phyloP scores from a whole-genome alignment of 2,797 vertebrate species.

The Tenualosa ilisha region DNA sequence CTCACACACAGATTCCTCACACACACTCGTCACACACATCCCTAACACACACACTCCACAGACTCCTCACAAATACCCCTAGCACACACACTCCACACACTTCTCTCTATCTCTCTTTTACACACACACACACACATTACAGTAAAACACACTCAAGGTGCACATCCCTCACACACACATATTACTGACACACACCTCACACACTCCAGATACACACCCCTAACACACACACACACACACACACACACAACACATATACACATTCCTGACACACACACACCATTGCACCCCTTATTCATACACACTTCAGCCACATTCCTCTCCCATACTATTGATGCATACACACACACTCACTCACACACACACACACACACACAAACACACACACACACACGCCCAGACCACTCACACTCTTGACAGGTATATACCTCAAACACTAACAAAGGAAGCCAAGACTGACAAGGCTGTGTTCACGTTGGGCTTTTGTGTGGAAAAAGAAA shows the following conservation, averaged over 20 bases:
- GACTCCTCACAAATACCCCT: too few species aligned
- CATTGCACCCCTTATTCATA: not conserved
- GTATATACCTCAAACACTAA: not conserved
- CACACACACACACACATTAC: too few species aligned
- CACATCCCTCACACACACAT: too few species aligned
- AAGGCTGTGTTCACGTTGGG: not conserved
- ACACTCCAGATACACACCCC: not conserved
- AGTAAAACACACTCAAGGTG: too few species aligned
- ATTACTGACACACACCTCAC: too few species aligned
- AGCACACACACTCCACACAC: too few species aligned
- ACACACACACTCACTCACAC: not conserved
- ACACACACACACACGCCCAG: not conserved
- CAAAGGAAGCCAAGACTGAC: not conserved
- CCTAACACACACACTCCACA: constrained; percentile 1
- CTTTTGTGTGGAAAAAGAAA: not conserved
- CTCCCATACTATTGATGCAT: not conserved
- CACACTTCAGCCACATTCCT: not conserved
- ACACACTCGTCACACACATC: not conserved
- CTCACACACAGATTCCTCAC: not conserved
- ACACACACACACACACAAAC: not conserved
- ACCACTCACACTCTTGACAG: not conserved
- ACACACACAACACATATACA: not conserved
- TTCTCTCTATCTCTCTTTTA: too few species aligned
- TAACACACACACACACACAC: not conserved
- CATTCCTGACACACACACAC: not conserved